Percentiles rank a stretch among this genome's conserved stretches.
phyloP scores from a whole-genome alignment of 2,797 vertebrate species.

The Trematomus bernacchii region DNA sequence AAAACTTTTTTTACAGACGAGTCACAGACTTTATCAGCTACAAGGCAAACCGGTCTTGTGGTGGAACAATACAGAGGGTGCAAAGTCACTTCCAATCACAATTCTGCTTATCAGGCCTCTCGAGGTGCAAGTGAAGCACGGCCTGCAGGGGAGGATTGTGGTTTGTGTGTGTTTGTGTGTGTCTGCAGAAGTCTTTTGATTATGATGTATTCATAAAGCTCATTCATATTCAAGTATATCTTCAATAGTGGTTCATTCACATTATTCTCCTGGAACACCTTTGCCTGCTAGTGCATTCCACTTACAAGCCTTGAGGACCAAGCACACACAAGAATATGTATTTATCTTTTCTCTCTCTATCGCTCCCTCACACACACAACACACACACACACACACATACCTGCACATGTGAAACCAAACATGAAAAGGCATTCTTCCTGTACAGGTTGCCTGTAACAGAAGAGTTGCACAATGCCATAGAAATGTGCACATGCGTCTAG shows the following conservation, averaged over 20 bases:
- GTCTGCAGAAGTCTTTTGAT: slow-evolving; percentile 14
- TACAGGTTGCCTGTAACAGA: slow-evolving; percentile 40
- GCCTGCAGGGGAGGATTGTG: slow-evolving; percentile 14
- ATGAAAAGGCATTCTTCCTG: slow-evolving; percentile 34
- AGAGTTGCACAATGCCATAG: slow-evolving; percentile 53
- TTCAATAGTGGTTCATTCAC: slow-evolving; percentile 29
- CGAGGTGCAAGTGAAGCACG: slow-evolving; percentile 23
- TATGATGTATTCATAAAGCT: slow-evolving; percentile 59
- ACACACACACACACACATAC: slow-evolving; percentile 19
- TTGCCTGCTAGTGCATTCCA: neutral
- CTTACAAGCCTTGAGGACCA: slow-evolving; percentile 31
- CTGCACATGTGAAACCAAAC: slow-evolving; percentile 34
- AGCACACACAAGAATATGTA: neutral
- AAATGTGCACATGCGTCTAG: slow-evolving; percentile 57
- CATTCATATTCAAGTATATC: slow-evolving; percentile 62
- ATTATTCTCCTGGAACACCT: slow-evolving; percentile 31
- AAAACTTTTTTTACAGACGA: slow-evolving; percentile 10
- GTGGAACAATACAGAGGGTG: slow-evolving; percentile 17
- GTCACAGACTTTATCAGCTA: slow-evolving; percentile 22
- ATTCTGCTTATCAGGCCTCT: slow-evolving; percentile 16
- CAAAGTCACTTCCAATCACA: slow-evolving; percentile 25
- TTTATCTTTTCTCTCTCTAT: neutral
- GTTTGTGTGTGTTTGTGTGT: neutral
- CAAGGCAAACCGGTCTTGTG: slow-evolving; percentile 24
- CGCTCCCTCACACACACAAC: neutral